These are phyloP conservation scores for Tachystola acroxantha DNA, from an alignment of 2,888 invertebrate species.

Conservation along the genomic window DNA sequence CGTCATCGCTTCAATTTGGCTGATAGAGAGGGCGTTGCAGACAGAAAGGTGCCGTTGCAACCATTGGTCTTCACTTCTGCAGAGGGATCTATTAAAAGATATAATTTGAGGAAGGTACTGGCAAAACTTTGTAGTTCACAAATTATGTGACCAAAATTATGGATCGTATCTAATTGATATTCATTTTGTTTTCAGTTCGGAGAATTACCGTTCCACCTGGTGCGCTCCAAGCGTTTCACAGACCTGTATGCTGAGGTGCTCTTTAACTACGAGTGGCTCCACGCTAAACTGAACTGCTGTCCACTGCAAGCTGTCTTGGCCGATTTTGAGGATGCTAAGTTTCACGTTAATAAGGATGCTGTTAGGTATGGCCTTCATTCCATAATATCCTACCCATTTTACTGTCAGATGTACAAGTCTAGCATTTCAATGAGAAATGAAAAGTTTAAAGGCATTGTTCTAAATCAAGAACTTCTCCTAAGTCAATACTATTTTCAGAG, in stretches of 20 bases:
- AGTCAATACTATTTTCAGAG: slow-evolving; percentile 75
- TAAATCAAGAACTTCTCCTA: no score
- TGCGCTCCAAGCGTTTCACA: slow-evolving; percentile 92
- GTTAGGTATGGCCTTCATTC: no score
- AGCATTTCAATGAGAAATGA: no score
- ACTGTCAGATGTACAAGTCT: no score
- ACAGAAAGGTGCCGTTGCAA: slow-evolving; percentile 96
- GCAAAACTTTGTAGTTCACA: no score
- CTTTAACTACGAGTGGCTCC: slow-evolving; percentile 98
- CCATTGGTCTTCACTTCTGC: slow-evolving; percentile 94
- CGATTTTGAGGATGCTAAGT: slow-evolving; percentile 96
- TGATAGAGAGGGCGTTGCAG: slow-evolving; percentile 93
- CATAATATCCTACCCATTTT: background rate
- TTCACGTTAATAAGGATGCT: slow-evolving; percentile 89
- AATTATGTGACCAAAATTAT: background rate
- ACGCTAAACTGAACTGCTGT: slow-evolving; percentile 96
- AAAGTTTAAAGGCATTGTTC: no score
- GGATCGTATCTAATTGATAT: background rate
- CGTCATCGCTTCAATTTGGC: slow-evolving; percentile 92
- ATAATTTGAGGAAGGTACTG: slow-evolving; percentile 93
- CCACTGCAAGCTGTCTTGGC: slow-evolving; percentile 96
- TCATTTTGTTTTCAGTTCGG: slow-evolving; percentile 83
- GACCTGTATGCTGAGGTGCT: slow-evolving; percentile 95
- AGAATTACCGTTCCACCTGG: slow-evolving; percentile 96
- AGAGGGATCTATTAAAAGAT: slow-evolving; percentile 92